Conservation (phyloP, 2,888 invertebrate genomes). For the Chironomus tentans region DNA sequence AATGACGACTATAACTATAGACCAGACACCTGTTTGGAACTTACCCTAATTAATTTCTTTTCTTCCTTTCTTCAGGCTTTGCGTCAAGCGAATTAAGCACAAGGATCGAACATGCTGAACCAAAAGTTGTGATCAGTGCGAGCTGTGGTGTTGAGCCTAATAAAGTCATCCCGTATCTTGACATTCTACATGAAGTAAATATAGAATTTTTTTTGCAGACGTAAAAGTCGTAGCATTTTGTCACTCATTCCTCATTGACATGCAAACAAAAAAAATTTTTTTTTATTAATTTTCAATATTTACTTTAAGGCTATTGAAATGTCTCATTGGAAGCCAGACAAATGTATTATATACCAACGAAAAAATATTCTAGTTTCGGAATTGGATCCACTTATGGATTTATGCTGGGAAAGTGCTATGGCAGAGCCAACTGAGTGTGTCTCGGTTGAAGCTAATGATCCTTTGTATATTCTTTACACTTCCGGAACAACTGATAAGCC, state of each 20-base stretch:
- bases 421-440: conserved; percentile 69
- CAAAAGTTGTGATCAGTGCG: conserved; percentile 80
- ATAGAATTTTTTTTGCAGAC: background rate
- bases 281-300: background rate
- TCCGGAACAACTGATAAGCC: conserved; percentile 70
- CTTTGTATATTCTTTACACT: conserved; percentile 85
- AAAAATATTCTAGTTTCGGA: conserved; percentile 55
- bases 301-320: conserved; percentile 53
- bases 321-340: conserved; percentile 61
- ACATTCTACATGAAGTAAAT: conserved; percentile 37
- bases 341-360: conserved; percentile 76
- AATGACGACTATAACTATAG: no score
- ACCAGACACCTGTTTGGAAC: no score
- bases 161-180: conserved; percentile 56
- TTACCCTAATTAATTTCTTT: background rate
- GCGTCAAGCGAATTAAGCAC: conserved; percentile 79
- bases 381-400: conserved; percentile 57
- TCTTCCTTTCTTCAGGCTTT: conserved; percentile 59
- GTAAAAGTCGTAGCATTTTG: no score
- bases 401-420: conserved; percentile 64
- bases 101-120: conserved; percentile 79
- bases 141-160: conserved; percentile 87
- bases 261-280: background rate
- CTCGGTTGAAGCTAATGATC: conserved; percentile 79
- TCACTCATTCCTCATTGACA: background rate